Percentiles rank a stretch among this genome's conserved stretches.
Evolutionary conservation across 2,797 vertebrate species (phyloP).

Genomic region (Coregonus suidteri): DNA sequence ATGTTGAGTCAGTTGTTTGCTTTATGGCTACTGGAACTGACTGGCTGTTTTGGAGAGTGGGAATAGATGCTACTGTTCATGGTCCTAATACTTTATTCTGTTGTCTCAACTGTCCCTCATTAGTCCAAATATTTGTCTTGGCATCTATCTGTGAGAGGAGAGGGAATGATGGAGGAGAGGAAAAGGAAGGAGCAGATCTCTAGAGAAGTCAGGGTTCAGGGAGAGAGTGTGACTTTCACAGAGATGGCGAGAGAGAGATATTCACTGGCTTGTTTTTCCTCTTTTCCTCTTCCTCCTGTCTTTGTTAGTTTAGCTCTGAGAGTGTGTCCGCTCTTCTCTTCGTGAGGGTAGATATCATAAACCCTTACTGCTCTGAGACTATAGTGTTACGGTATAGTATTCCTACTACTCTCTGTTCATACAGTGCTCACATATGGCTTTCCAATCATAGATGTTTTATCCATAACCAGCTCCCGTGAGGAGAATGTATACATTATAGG

Average conservation of each 20-base stretch:
- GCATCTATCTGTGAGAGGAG: too few relatives aligned
- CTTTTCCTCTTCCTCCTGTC: conserved; percentile 28
- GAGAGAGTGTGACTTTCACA: conserved; percentile 74
- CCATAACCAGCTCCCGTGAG: conserved; percentile 27
- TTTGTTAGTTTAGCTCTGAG: conserved; percentile 65
- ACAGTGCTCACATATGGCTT: conserved; percentile 24
- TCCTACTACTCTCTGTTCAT: background rate
- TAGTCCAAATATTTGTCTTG: too few relatives aligned
- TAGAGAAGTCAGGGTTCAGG: conserved; percentile 76
- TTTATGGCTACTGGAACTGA: background rate
- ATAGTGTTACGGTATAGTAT: conserved; percentile 50
- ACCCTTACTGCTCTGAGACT: conserved; percentile 38
- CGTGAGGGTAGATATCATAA: conserved; percentile 40
- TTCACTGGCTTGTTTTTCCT: conserved; percentile 56
- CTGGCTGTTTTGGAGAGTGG: background rate
- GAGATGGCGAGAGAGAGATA: conserved; percentile 53
- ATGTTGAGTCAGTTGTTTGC: background rate
- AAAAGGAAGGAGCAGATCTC: conserved; percentile 54
- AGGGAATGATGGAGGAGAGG: conserved; percentile 27
- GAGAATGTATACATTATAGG: conserved; percentile 22
- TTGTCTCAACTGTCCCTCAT: too few relatives aligned
- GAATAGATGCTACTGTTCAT: too few relatives aligned
- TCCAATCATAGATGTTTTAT: conserved; percentile 42
- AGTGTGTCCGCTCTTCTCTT: conserved; percentile 43
- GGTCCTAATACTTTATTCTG: too few relatives aligned